These are phyloP conservation scores for Drosophila acutilabella DNA, from an alignment of 2,888 invertebrate species.

Conservation along the genomic window DNA sequence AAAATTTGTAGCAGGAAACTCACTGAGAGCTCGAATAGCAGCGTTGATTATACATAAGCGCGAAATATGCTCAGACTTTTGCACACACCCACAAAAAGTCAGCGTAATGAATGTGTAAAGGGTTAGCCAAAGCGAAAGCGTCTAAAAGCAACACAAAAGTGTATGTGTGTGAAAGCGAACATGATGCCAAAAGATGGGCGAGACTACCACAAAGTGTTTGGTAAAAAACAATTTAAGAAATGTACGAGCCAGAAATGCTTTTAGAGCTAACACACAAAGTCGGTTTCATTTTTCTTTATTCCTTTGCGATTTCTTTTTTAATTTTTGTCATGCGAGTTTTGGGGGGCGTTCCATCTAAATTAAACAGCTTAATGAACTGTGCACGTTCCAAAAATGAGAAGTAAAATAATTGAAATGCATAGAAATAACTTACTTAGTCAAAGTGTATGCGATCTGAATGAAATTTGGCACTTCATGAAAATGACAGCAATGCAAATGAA, in stretches of 20 bases:
- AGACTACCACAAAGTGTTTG: conserved; percentile 56
- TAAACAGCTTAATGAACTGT: conserved; percentile 58
- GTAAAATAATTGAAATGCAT: conserved; percentile 68
- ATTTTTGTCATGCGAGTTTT: conserved; percentile 44
- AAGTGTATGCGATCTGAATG: conserved; percentile 36
- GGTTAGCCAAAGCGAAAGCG: conserved; percentile 49
- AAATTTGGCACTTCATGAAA: conserved; percentile 64
- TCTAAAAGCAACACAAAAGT: neutral
- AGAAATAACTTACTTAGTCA: conserved; percentile 61
- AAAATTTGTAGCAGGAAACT: conserved; percentile 26
- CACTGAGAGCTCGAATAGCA: conserved; percentile 55
- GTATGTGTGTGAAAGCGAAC: conserved; percentile 15
- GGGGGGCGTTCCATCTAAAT: conserved; percentile 28
- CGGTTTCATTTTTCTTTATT: neutral
- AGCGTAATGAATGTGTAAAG: conserved; percentile 76
- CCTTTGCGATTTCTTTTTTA: no score
- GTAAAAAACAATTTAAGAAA: conserved; percentile 71
- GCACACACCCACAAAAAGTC: conserved; percentile 47
- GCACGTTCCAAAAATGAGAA: conserved; percentile 7
- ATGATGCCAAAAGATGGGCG: conserved; percentile 36
- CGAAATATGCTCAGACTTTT: conserved; percentile 49
- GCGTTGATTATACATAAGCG: conserved; percentile 70
- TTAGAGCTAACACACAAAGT: conserved; percentile 35
- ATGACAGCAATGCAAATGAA: conserved; percentile 30
- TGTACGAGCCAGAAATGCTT: conserved; percentile 56